Evolutionary conservation across 2,797 vertebrate genomes (phyloP).

Genomic region (Prunella strophiata): DNA sequence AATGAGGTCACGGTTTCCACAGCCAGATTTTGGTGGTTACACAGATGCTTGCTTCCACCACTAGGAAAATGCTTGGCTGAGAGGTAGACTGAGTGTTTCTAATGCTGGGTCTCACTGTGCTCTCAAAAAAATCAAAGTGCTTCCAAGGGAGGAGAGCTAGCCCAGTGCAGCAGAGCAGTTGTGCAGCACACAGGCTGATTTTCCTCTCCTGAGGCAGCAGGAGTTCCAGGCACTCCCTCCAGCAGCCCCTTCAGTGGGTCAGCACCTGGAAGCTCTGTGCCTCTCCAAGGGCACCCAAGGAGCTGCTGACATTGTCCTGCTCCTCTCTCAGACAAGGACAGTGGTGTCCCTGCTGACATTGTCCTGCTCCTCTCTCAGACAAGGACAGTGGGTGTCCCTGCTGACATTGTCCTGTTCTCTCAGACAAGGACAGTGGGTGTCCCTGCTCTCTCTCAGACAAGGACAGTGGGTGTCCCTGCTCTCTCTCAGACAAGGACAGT

Average conservation of each 20-base stretch:
- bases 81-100: neutral
- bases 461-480: neutral
- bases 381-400: neutral
- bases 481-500: neutral
- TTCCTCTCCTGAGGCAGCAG: neutral
- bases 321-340: neutral
- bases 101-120: neutral
- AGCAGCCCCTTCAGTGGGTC: neutral
- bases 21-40: neutral
- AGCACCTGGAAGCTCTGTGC: neutral
- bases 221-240: neutral
- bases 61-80: neutral
- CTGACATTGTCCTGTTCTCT: neutral
- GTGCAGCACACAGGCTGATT: neutral
- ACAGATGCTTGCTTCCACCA: neutral
- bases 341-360: neutral
- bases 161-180: neutral
- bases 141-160: neutral
- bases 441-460: neutral
- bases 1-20: neutral
- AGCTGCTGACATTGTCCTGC: neutral
- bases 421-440: neutral
- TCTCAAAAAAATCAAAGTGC: neutral
- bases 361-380: no score
- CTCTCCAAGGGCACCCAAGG: neutral